Evolutionary conservation across 2,888 invertebrate genomes (phyloP).

Genomic region (Ichneumoninae sp.): DNA sequence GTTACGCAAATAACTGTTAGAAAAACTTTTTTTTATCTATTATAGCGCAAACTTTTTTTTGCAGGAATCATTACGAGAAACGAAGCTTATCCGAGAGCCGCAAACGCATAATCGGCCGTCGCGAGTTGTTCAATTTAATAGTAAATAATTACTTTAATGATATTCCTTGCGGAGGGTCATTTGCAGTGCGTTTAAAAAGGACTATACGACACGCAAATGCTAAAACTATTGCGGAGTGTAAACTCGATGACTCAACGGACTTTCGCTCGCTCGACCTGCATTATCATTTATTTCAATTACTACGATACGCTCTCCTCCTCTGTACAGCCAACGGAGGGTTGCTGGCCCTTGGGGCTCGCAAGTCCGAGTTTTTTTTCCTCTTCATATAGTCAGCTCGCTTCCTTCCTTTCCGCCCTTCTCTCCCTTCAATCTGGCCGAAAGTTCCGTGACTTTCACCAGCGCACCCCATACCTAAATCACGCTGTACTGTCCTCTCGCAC

Average conservation of each 20-base stretch:
- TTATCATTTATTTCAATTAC: slow-evolving; percentile 70
- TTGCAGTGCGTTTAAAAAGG: not conserved
- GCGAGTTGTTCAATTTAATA: slow-evolving; percentile 6
- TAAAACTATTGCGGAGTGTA: not conserved
- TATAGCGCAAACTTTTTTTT: not conserved
- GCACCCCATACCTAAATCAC: slow-evolving; percentile 56
- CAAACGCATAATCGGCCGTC: slow-evolving; percentile 16
- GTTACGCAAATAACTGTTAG: not conserved
- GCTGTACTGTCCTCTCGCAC: slow-evolving; percentile 40
- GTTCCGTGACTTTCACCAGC: slow-evolving; percentile 48
- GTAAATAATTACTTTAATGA: slow-evolving; percentile 48
- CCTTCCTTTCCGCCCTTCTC: slow-evolving; percentile 45
- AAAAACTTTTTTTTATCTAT: not conserved
- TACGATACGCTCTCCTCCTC: slow-evolving; percentile 50
- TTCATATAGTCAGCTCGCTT: slow-evolving; percentile 47
- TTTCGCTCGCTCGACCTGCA: slow-evolving; percentile 42
- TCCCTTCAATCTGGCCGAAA: slow-evolving; percentile 34
- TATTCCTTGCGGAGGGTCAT: slow-evolving; percentile 36
- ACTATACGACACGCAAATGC: not conserved
- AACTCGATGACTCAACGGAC: slow-evolving; percentile 34
- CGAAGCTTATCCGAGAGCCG: not conserved
- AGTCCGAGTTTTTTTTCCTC: slow-evolving; percentile 39
- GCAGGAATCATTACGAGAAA: not conserved
- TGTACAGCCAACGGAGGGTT: slow-evolving; percentile 47
- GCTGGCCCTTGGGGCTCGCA: slow-evolving; percentile 35